Evolutionary conservation across 2,113 vertebrate species (phyloP), one percentile per base, ranked within the genome.

Genomic region (Pipa parva): DNA sequence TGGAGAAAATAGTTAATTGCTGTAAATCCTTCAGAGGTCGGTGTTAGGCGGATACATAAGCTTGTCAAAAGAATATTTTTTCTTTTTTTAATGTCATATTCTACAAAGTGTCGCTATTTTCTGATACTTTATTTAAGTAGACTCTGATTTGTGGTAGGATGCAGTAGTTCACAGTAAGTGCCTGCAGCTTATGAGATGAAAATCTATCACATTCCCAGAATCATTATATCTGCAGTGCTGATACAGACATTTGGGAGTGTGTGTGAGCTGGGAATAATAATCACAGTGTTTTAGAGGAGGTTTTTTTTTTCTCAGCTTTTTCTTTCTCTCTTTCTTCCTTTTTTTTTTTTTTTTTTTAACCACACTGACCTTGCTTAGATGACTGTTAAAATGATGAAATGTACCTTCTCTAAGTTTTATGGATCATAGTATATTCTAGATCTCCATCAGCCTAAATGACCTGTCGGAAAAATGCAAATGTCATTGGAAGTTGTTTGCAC

Each of bases 391-490:
- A 36, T 25, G 26, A 67, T 55, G 25, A 31, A 31, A 31, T 6
- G 17, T 29, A 36, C 4, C 4, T 59, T 31, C 22, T 39, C 56
- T 28, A 24, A 68, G 46, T 51, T 51, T 52, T 50, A 27, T 50
- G 65, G 31, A 24, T 18, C 45, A 39, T 21, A 46, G 29, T 48
- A 25, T 58, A 59, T 59, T 39, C 65, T 33, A 39, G 4, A 68
- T 59, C 56, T 39, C 33, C 55, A 59, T 60, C 46, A 57, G 22
- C 45, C 55, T 28, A 59, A 51, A 68, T 51, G 65, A 68, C 65
- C 65, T 59, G 56, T 59, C 56, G 56, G 45, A 52, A 58, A 57
- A 59, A 68, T 68, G 65, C 65, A 39, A 68, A 68, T 68, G 45
- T 20, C 55, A 22, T 27, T 31, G 22, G 51, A 60, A 68, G 22